Evolutionary conservation across 2,113 vertebrate species (phyloP).

Genomic region (Gnathonemus longibarbis): DNA sequence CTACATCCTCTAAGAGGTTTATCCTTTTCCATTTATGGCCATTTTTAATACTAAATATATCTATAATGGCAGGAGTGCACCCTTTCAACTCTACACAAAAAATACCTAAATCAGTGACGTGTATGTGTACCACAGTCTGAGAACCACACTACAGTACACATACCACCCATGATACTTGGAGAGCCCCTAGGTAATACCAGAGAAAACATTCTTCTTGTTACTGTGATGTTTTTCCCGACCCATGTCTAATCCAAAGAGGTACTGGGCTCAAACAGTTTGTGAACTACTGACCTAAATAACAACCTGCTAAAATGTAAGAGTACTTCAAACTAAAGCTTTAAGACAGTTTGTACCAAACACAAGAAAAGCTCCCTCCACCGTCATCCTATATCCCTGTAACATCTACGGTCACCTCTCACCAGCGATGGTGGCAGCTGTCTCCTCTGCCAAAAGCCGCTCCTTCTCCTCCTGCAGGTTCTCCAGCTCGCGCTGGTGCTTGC

Average conservation of each 20-base stretch:
- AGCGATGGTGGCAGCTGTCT: constrained; percentile 68
- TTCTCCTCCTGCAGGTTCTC: constrained; percentile 70
- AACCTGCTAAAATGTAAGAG: neutral
- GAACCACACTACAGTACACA: neutral
- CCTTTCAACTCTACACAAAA: neutral
- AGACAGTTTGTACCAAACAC: neutral
- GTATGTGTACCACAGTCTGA: too few species aligned
- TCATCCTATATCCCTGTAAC: neutral
- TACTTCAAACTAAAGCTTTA: neutral
- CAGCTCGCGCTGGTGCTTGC: constrained; percentile 70
- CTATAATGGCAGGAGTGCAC: neutral
- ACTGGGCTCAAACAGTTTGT: neutral
- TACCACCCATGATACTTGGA: neutral
- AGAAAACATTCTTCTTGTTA: neutral
- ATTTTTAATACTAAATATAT: neutral
- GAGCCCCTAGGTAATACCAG: neutral
- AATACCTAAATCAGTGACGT: neutral
- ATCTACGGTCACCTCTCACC: constrained; percentile 36
- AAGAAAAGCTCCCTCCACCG: neutral
- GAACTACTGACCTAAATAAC: neutral
- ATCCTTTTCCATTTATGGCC: neutral
- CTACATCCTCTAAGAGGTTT: neutral
- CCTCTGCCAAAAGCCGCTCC: constrained; percentile 64
- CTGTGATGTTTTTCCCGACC: neutral
- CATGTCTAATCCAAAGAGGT: neutral